Base-by-base conservation (phyloP, 2,888 invertebrate genomes). In the Saturnia japonica region DNA sequence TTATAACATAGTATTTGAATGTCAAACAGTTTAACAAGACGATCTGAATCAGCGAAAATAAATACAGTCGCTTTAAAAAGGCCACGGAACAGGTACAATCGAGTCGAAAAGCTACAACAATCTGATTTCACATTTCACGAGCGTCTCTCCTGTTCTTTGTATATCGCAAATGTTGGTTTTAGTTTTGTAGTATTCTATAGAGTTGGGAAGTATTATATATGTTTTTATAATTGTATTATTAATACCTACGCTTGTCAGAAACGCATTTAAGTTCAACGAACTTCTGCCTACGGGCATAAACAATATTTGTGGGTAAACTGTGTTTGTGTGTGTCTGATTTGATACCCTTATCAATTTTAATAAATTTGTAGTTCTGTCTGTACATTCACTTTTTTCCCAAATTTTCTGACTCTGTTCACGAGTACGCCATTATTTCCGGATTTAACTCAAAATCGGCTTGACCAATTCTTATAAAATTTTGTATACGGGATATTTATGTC, bases 91-190 rank as follows among this genome's bases (percentile, higher is more conserved):
- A 71, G 73, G 80, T 80, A 80, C 80, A 80, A 75, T 77, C 78
- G 78, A 74, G 69, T 81, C 81, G 86, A 87, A 86, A 87, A 86
- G 83, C 78, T 77, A 70, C 73, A 74, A 75, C 76, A 87, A 88
- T 88, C 88, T 85, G 88, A 88, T 88, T 83, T 88, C 82, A 81
- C 86, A 87, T 88, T 87, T 88, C 87, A 88, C 88, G 88, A 88
- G 76, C 84, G 80, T 83, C 81, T 83, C 80, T 76, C 76, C 78
- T 69, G 76, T 75, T 73, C 74, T 73, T 69, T 67, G 73, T 73
- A 74, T 77, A 80, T 82, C 76, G 77, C 76, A 78, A 80, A 75
- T 72, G 72, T 72, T 77, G 71, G 70, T 73, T 71, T 72, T 71
- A 69, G 71, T 68, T 73, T 34, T 28, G 19, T 62, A 12, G 68